A percentile compares a stretch with the other conserved stretches of the same genome.
Conservation (phyloP, 2,797 vertebrate genomes). For the Dromococcyx pavoninus region DNA sequence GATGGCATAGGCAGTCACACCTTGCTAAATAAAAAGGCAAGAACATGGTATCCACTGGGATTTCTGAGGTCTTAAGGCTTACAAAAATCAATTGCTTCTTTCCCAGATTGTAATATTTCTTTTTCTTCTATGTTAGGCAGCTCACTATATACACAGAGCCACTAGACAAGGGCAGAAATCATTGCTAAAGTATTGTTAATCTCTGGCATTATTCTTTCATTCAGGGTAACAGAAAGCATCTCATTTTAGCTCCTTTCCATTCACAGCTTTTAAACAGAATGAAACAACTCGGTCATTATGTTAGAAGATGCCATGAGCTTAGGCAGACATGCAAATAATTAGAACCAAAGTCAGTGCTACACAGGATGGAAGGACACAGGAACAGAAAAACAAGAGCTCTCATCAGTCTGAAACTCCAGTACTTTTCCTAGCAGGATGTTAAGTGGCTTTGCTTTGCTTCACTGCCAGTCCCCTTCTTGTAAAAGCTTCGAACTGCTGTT, state of each 20-base stretch:
- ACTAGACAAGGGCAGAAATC: background rate
- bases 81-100: background rate
- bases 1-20: background rate
- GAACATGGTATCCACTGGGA: background rate
- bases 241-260: background rate
- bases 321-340: background rate
- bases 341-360: background rate
- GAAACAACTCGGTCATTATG: background rate
- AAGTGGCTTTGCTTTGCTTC: slow-evolving; percentile 6
- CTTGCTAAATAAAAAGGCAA: background rate
- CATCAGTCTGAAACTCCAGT: background rate
- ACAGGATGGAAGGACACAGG: background rate
- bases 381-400: background rate
- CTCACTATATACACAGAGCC: background rate
- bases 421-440: background rate
- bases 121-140: background rate
- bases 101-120: background rate
- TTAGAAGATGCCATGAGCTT: background rate
- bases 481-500: background rate
- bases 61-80: background rate
- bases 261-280: background rate
- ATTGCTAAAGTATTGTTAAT: background rate
- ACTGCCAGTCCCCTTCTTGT: background rate
- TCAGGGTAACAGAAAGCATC: background rate
- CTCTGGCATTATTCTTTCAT: background rate